Evolutionary conservation across 2,888 invertebrate genomes (phyloP).

Genomic region (Eupithecia vulgata): DNA sequence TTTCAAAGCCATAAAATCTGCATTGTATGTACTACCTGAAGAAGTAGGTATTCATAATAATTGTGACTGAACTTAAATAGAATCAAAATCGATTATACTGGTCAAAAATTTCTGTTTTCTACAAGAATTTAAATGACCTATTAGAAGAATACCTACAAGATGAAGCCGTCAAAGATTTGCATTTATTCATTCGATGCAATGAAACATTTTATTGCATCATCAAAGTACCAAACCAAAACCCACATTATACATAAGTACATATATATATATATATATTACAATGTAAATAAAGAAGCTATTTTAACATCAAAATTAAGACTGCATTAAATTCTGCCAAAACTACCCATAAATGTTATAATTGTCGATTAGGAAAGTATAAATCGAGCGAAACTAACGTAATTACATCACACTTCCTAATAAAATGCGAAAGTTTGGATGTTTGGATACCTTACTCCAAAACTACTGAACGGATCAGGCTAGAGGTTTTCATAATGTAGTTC

Average conservation of each 20-base stretch:
- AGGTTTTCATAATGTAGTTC: background rate
- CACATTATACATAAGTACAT: background rate
- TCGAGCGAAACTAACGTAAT: background rate
- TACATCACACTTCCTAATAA: background rate
- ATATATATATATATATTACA: no score
- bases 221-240: background rate
- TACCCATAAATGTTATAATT: background rate
- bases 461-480: background rate
- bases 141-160: background rate
- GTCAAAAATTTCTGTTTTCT: constrained; percentile 1
- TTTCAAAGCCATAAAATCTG: no score
- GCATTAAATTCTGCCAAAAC: background rate
- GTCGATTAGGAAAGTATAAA: background rate
- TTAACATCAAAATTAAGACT: background rate
- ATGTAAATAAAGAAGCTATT: background rate
- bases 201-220: background rate
- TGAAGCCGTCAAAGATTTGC: background rate
- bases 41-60: no score
- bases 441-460: background rate
- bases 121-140: background rate
- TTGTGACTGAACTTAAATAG: no score
- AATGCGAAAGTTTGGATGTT: background rate
- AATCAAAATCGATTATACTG: background rate
- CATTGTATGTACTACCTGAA: no score
- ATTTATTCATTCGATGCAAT: constrained; percentile 4